Evolutionary conservation across 1,140 invertebrate genomes (phyloP), one percentile per base, ranked within the genome.

Genomic region (Papilio machaon): DNA sequence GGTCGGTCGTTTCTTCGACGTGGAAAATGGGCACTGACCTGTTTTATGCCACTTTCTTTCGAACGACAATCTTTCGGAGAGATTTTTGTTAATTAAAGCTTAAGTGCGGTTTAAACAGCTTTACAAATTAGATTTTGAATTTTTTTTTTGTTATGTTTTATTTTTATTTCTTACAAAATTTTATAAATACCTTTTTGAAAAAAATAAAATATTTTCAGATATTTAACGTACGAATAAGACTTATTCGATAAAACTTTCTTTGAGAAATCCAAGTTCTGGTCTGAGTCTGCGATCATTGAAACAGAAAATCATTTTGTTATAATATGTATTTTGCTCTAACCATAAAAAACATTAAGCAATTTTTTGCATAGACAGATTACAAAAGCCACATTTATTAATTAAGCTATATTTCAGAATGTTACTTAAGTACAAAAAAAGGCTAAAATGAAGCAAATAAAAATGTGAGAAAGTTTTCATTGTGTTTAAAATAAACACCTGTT

Each of bases 1-100:
- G 74, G 74, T 76, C 74, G 74, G 74, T 52, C 73, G 23, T 76
- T 76, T 52, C 46, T 52, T 76, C 74, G 19, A 19, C 43, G 43
- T 30, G 23, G 74, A 76, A 76, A 76, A 76, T 76, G 74, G 47
- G 46, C 74, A 76, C 74, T 76, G 74, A 54, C 74, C 74, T 52
- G 46, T 52, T 76, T 76, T 76, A 49, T 76, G 46, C 74, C 74
- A 76, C 74, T 52, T 47, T 76, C 73, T 47, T 75, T 49, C 47
- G 11, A 52, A 47, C 74, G 46, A 76, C 23, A 76, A 76, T 49
- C 19, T 49, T 76, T 76, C 11, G 74, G 47, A 10, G 47, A 46
- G 47, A 49, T 76, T 76, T 52, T 70, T 70, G 64, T 70, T 76
- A 76, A 76, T 76, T 76, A 76, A 76, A 47, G n/a, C 74, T 7